Conservation (phyloP, 1,140 invertebrate genomes). For the Leptinotarsa lineolata region DNA sequence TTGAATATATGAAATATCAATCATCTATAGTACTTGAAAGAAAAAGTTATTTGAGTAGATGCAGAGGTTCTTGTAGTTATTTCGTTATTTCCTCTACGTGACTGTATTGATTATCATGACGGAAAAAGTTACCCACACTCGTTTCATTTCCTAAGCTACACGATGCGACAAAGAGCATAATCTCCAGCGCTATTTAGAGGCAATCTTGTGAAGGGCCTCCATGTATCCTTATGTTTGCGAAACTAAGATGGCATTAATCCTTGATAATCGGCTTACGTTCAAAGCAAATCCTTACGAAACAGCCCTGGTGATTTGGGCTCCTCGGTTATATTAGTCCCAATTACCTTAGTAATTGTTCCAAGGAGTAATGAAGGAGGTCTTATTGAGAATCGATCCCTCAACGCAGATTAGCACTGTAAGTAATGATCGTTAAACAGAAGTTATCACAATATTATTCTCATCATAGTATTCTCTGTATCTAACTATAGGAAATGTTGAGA, state of each 20-base stretch:
- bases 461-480: no score
- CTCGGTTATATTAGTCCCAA: neutral
- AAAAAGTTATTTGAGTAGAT: no score
- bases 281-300: neutral
- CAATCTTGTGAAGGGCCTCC: neutral
- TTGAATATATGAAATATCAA: no score
- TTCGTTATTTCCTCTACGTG: no score
- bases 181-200: neutral
- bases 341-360: neutral
- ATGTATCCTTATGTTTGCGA: slow-evolving; percentile 1
- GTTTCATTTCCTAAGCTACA: no score
- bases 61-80: no score
- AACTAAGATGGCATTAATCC: slow-evolving; percentile 3
- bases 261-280: slow-evolving; percentile 5
- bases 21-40: no score
- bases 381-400: neutral
- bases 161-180: neutral
- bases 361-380: neutral
- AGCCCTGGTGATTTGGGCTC: neutral
- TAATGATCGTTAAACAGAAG: no score
- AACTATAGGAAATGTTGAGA: no score
- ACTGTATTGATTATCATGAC: no score
- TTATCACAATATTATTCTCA: no score
- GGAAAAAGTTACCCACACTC: no score
- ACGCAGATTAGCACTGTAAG: neutral